Conservation (phyloP, 1,140 invertebrate genomes). For the Acromyrmex charruanus region DNA sequence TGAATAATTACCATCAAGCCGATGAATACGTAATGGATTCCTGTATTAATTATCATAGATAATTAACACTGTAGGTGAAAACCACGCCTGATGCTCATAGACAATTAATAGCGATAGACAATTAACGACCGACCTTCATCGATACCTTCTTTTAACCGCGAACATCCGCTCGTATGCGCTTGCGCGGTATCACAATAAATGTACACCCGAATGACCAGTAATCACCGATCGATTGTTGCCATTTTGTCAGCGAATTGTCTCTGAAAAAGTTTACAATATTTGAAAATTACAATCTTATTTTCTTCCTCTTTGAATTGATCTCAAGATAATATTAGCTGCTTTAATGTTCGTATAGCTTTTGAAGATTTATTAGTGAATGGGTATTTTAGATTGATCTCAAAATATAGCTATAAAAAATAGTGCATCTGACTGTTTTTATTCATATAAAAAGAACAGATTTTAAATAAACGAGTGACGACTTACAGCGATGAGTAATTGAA, state of each 20-base stretch:
- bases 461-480: background rate
- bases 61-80: slow-evolving; percentile 73
- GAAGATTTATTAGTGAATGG: background rate
- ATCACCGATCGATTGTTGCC: slow-evolving; percentile 19
- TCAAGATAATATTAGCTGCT: background rate
- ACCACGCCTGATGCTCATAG: slow-evolving; percentile 53
- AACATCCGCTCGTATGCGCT: background rate
- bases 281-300: background rate
- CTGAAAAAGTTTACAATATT: background rate
- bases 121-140: slow-evolving; percentile 44
- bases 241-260: background rate
- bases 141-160: slow-evolving; percentile 46
- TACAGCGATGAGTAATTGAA: background rate
- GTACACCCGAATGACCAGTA: slow-evolving; percentile 20
- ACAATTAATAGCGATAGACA: slow-evolving; percentile 62
- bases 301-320: background rate
- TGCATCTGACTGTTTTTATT: background rate
- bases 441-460: background rate
- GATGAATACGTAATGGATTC: slow-evolving; percentile 80
- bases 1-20: slow-evolving; percentile 80
- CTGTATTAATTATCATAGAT: slow-evolving; percentile 83
- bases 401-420: background rate
- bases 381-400: background rate
- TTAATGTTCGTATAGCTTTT: background rate
- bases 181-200: slow-evolving; percentile 37